Evolutionary conservation across 92 coral and sea anemone species (phyloP), one percentile per base, ranked within the genome.

Genomic region (Paragorgia papillata): DNA sequence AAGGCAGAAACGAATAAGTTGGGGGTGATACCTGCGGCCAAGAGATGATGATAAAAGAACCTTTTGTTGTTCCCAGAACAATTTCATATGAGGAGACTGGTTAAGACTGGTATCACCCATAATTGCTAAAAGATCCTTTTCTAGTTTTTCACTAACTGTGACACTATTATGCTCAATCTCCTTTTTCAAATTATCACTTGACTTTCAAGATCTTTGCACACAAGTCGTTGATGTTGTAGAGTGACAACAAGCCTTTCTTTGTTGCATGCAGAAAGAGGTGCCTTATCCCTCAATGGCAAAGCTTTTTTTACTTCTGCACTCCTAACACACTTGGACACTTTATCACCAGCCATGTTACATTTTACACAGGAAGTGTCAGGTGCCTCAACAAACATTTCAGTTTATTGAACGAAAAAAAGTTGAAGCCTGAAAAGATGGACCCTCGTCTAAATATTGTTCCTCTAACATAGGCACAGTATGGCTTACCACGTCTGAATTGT

Each of bases 11-110:
- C 91, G 27, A 1, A 88, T 88, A 9, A 88, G 35, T 88, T 82
- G 83, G 7, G 89, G 92, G 61, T 88, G 91, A 67, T 84, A 88
- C 17, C 86, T 37, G 17, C 79, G 80, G 8, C 89, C 84, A 4
- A 78, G 73, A 26, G 82, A 80, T 10, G 73, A 8, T 21, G 55
- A 62, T 30, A 88, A 77, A 67, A 88, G 19, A 22, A 81, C 75
- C 74, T 32, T 88, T 44, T 88, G 89, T 10, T 88, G 79, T 54
- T 85, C 75, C 89, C 85, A 85, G 58, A 85, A 85, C 25, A 80
- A 49, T 3, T 57, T 66, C 89, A 85, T 85, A 62, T 76, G 79
- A 32, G 89, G 85, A 37, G 89, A 74, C 21, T 69, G 57, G 37
- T 74, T 56, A 25, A 51, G 17, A 43, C 31, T 62, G 41, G 27